Evolutionary conservation across 2,888 invertebrate species (phyloP), one percentile per base, ranked within the genome.

Genomic region (Adelognathus sp.): DNA sequence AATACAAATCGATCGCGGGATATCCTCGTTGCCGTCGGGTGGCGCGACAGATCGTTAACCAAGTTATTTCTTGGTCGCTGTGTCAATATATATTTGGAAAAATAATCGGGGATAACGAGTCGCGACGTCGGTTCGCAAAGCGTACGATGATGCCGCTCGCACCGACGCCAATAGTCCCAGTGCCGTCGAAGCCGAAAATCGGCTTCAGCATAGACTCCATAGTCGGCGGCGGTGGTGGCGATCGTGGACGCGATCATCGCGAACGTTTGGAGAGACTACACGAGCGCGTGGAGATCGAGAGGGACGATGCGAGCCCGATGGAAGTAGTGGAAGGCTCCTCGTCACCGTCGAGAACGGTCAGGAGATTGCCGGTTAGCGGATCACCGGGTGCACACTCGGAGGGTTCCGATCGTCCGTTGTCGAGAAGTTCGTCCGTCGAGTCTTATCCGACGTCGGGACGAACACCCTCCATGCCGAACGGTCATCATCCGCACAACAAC

Each of bases 161-260:
- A 95, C 97, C 97, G 94, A 97, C 97, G 92, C 96, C 97, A 93
- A 96, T 97, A 92, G 96, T 96, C 92, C 96, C 97, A 93, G 96
- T 97, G 94, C 96, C 97, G 91, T 96, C 96, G 87, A 97, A 97
- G 93, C 97, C 98, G 85, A 98, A 97, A 93, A 96, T 98, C 92
- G 98, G 97, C 88, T 98, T 98, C 91, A 97, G 97, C 90, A 98
- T 98, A 92, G 98, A 98, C 93, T 97, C 97, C 89, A 97, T 98
- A 90, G 97, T 98, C 80, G 97, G 97, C 86, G 96, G 88, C 7
- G 81, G 80, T 9, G 76, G 76, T n/a, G 72, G 82, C 54, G 69
- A 81, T 64, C 67, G 69, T 18, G 36, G 14, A 6, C 73, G 78
- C 9, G 75, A 78, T 64, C 78, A 78, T 74, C 78, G 75, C 61